phyloP scores from a whole-genome alignment of 64 coral and sea anemone species.

The Porites australiensis region DNA sequence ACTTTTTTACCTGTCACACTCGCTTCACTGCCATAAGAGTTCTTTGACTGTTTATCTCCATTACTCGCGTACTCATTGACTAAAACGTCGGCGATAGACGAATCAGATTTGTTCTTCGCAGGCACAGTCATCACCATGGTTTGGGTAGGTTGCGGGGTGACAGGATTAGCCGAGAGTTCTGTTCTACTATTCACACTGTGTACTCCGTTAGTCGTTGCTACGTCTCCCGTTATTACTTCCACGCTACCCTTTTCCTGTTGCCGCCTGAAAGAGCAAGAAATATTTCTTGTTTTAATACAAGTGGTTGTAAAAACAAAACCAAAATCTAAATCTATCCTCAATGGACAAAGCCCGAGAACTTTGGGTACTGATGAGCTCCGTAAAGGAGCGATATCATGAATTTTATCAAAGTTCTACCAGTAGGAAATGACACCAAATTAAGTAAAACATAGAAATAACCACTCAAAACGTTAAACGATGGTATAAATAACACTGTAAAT shows the following conservation, averaged over 20 bases:
- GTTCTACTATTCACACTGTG: not conserved
- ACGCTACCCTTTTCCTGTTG: not conserved
- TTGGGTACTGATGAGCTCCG: too few relatives aligned
- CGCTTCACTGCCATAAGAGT: slow-evolving; percentile 3
- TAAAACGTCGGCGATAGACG: slow-evolving; percentile 3
- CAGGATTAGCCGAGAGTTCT: not conserved
- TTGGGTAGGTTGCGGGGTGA: not conserved
- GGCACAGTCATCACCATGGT: not conserved
- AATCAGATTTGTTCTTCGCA: slow-evolving; percentile 13
- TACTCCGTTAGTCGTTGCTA: not conserved
- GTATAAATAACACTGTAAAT: too few relatives aligned
- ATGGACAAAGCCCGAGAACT: too few relatives aligned
- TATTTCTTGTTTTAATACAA: too few relatives aligned
- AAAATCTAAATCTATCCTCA: too few relatives aligned
- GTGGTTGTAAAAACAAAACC: too few relatives aligned
- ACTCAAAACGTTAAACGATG: too few relatives aligned
- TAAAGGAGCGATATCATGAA: too few relatives aligned
- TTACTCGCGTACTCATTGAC: slow-evolving; percentile 1
- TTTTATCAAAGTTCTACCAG: too few relatives aligned
- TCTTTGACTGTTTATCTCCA: not conserved
- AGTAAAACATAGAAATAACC: too few relatives aligned
- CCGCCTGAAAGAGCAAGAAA: not conserved
- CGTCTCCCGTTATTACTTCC: not conserved
- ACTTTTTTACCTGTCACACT: not conserved
- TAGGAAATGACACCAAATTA: too few relatives aligned